Conservation (phyloP, 1,140 invertebrate species). For the Neotoxoptera formosana region DNA sequence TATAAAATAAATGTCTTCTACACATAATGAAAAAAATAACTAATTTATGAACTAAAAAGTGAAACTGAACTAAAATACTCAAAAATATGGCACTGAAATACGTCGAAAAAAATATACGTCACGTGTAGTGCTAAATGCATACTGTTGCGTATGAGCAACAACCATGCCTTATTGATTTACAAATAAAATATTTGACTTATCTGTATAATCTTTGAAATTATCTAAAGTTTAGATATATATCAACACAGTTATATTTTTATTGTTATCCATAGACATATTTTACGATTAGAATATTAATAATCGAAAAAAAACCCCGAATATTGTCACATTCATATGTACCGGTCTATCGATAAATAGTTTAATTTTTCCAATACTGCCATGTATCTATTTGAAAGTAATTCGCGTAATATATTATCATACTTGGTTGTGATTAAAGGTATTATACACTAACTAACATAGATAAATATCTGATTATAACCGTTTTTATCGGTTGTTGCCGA, state of each 20-base stretch:
- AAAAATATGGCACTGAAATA: no score
- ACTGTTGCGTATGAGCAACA: slow-evolving; percentile 13
- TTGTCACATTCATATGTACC: background rate
- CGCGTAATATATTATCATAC: no score
- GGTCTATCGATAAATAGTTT: background rate
- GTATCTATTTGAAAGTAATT: background rate
- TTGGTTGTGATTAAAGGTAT: no score
- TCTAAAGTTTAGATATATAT: background rate
- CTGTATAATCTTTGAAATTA: background rate
- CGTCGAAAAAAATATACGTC: no score
- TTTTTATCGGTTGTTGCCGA: background rate
- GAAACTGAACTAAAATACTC: no score
- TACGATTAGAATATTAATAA: no score
- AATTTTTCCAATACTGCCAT: background rate
- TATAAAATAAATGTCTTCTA: no score
- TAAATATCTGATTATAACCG: no score
- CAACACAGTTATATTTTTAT: background rate
- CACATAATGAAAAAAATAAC: no score
- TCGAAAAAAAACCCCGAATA: background rate
- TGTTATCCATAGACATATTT: background rate
- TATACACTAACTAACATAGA: no score
- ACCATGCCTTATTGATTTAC: background rate
- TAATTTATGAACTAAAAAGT: no score
- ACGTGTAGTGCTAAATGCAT: background rate
- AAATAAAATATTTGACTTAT: background rate